Base-by-base conservation (phyloP, 1,140 invertebrate species). In the Varroa destructor region DNA sequence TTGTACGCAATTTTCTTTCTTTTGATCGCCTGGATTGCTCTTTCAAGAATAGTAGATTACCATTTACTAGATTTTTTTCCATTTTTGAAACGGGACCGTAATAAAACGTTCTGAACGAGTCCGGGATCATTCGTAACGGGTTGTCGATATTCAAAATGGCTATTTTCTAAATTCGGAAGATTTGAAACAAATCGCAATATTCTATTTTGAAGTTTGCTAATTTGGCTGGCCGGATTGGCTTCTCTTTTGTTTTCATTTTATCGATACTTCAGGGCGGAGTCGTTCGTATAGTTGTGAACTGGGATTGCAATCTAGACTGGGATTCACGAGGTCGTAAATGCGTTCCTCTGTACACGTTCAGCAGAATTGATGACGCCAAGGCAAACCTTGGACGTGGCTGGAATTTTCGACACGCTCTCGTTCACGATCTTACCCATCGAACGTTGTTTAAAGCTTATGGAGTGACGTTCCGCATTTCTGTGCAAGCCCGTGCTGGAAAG, bases 341-440 rank as follows among this genome's bases (percentile, higher is more conserved):
- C 74, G 73, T 79, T 55, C 84, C 84, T 6, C 76, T 75, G 42
- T 85, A 85, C 75, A 75, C 71, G 2, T 84, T 85, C 75, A 54
- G 75, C 75, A 73, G 84, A 78, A 55, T 81, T 61, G 80, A 81
- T 75, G 77, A 77, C 74, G 76, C 78, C 0, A 46, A 75, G 51
- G 77, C 76, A 4, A 71, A 73, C 43, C 75, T 79, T 64, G 75
- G 78, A 36, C 75, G 75, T 55, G 80, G 80, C 0, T 84, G 80
- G 77, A 84, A 84, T 76, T 84, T 84, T 75, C 78, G 83, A 82
- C 82, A 81, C 77, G 80, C 82, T 0, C 76, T 82, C 72, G 81
- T 82, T 75, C 79, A 78, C 37, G 76, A 75, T 67, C 76, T 80
- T 61, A 77, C 76, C 43, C 74, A 73, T 0, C 71, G 84, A 67